Evolutionary conservation across 2,797 vertebrate species (phyloP).

Genomic region (Bovichtus diacanthus): DNA sequence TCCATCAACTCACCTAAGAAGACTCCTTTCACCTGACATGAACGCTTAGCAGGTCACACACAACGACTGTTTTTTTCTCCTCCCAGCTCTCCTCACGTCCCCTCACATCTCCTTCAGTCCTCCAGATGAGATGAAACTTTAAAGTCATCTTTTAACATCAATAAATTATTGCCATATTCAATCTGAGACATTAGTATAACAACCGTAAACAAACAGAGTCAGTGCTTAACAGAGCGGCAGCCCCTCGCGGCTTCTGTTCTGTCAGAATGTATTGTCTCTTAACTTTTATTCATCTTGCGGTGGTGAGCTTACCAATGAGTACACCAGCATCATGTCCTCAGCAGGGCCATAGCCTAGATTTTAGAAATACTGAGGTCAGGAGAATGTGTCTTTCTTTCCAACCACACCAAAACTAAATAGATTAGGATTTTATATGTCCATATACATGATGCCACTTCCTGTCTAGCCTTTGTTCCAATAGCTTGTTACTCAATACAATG

Average conservation of each 20-base stretch:
- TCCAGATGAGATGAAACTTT: slow-evolving; percentile 35
- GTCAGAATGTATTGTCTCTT: slow-evolving; percentile 17
- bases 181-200: slow-evolving; percentile 25
- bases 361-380: background rate
- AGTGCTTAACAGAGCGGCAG: background rate
- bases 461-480: too few species aligned
- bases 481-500: too few species aligned
- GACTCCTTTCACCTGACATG: slow-evolving; percentile 36
- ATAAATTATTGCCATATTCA: slow-evolving; percentile 40
- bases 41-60: slow-evolving; percentile 32
- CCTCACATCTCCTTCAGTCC: background rate
- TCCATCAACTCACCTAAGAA: slow-evolving; percentile 29
- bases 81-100: slow-evolving; percentile 17
- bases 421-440: too few species aligned
- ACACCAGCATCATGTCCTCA: background rate
- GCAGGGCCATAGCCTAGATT: background rate
- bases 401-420: too few species aligned
- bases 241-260: slow-evolving; percentile 2
- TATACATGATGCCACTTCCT: too few species aligned
- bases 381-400: background rate
- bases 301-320: background rate
- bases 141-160: slow-evolving; percentile 34
- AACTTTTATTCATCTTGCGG: background rate
- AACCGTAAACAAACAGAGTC: slow-evolving; percentile 28
- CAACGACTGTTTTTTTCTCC: slow-evolving; percentile 5